Percentiles rank a stretch among this genome's conserved stretches.
These are phyloP conservation scores for Megalonaias nervosa DNA, from an alignment of 1,140 invertebrate species.

Conservation along the genomic window DNA sequence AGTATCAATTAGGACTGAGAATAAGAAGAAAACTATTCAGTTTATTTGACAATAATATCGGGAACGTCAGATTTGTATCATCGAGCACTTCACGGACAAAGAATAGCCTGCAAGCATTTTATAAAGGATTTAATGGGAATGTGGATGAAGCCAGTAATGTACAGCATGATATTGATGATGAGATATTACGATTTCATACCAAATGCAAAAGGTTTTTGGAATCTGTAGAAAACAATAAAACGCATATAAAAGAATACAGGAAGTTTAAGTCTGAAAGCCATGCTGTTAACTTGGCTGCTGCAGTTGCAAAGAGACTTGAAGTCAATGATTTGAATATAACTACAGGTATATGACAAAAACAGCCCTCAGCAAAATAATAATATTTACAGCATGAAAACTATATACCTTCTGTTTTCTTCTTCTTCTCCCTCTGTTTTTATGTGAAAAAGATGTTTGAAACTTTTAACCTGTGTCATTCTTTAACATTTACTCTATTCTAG, in stretches of 20 bases:
- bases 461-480: too few relatives aligned
- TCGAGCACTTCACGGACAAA: slow-evolving; percentile 52
- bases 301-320: slow-evolving; percentile 78
- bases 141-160: slow-evolving; percentile 40
- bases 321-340: slow-evolving; percentile 60
- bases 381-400: too few relatives aligned
- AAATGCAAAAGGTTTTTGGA: slow-evolving; percentile 63
- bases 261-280: slow-evolving; percentile 76
- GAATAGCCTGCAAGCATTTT: slow-evolving; percentile 52
- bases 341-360: slow-evolving; percentile 40
- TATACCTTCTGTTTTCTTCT: too few relatives aligned
- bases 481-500: too few relatives aligned
- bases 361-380: too few relatives aligned
- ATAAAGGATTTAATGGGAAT: slow-evolving; percentile 46
- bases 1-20: slow-evolving; percentile 41
- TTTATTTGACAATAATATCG: slow-evolving; percentile 40
- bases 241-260: slow-evolving; percentile 77
- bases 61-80: slow-evolving; percentile 49
- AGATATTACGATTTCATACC: slow-evolving; percentile 58
- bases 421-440: too few relatives aligned
- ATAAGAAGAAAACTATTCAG: slow-evolving; percentile 39
- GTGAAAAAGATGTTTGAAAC: too few relatives aligned
- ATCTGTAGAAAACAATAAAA: slow-evolving; percentile 83
- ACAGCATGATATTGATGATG: slow-evolving; percentile 47
- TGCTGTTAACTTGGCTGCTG: slow-evolving; percentile 76